These are phyloP conservation scores for Athene noctua DNA, from an alignment of 2,113 vertebrate species.

Conservation along the genomic window DNA sequence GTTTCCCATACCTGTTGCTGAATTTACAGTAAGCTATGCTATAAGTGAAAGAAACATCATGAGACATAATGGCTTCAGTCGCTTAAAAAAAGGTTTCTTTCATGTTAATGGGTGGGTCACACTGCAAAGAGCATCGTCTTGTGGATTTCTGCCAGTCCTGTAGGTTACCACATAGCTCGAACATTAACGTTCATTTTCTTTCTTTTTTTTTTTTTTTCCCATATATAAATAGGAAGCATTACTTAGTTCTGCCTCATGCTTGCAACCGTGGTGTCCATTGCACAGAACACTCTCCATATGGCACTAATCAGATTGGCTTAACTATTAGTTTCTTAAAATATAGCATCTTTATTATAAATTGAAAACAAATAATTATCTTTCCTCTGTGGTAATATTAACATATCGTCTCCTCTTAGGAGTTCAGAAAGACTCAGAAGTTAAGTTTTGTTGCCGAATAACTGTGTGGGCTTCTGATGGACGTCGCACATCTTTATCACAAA, in stretches of 20 bases:
- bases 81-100: neutral
- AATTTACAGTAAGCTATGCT: neutral
- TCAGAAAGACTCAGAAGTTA: constrained; percentile 37
- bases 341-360: constrained; percentile 52
- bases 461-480: neutral
- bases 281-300: constrained; percentile 62
- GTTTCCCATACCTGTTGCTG: neutral
- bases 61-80: neutral
- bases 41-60: neutral
- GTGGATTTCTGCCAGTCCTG: constrained; percentile 20
- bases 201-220: neutral
- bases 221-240: constrained; percentile 48
- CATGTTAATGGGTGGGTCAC: neutral
- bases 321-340: constrained; percentile 71
- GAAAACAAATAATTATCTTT: constrained; percentile 16
- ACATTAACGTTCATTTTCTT: neutral
- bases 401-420: constrained; percentile 23
- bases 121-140: neutral
- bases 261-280: constrained; percentile 28
- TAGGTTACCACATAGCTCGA: neutral
- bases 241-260: constrained; percentile 32
- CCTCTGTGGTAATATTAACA: constrained; percentile 12
- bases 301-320: constrained; percentile 68
- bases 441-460: constrained; percentile 34
- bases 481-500: neutral